phyloP scores from a whole-genome alignment of 2,797 vertebrate genomes.

The Gobio occitaniae region DNA sequence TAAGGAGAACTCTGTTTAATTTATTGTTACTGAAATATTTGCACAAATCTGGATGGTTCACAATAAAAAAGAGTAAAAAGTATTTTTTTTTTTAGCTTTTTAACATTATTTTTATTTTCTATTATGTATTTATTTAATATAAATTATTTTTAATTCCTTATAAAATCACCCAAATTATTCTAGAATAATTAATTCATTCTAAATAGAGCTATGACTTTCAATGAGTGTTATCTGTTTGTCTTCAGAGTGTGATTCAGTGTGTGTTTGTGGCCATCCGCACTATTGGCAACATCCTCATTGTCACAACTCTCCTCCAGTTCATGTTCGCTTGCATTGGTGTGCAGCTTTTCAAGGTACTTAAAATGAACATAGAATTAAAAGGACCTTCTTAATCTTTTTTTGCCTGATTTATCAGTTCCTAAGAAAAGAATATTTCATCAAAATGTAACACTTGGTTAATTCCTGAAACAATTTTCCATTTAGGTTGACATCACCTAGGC shows the following conservation, averaged over 20 bases:
- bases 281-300: conserved; percentile 96
- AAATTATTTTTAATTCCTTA: neutral
- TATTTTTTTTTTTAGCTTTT: neutral
- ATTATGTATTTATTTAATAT: too few species aligned
- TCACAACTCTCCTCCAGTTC: conserved; percentile 93
- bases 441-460: neutral
- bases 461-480: neutral
- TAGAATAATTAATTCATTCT: neutral
- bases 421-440: neutral
- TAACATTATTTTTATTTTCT: too few species aligned
- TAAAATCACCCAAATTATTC: neutral
- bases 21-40: neutral
- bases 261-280: conserved; percentile 94
- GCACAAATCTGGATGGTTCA: neutral
- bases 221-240: neutral
- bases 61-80: neutral
- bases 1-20: neutral
- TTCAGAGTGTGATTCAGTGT: conserved; percentile 91
- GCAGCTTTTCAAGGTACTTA: conserved; percentile 90
- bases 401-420: neutral
- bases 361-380: neutral
- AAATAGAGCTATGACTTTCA: neutral
- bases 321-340: conserved; percentile 94
- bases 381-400: neutral
- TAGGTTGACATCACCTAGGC: neutral